Evolutionary conservation across 2,888 invertebrate species (phyloP).

Genomic region (Macaria notata): DNA sequence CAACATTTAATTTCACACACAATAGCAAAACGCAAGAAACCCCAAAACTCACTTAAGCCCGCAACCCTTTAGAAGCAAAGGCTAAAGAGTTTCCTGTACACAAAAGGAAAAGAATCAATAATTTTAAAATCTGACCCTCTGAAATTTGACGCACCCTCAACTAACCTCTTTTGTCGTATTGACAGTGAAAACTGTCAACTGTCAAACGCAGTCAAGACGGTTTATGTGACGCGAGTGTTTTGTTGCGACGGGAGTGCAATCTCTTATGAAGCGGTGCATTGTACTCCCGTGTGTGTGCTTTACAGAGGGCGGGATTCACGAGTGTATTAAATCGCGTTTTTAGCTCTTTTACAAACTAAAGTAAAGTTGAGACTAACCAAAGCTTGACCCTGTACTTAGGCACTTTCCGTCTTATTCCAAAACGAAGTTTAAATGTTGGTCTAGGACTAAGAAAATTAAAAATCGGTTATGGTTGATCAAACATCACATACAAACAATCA

Average conservation of each 20-base stretch:
- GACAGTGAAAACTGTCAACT: constrained; percentile 80
- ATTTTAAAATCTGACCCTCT: constrained; percentile 66
- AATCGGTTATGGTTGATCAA: too few relatives aligned
- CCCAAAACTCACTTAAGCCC: constrained; percentile 33
- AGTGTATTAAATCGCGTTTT: too few relatives aligned
- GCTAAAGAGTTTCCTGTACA: constrained; percentile 40
- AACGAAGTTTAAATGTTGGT: too few relatives aligned
- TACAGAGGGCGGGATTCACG: constrained; percentile 32
- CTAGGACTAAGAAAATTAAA: too few relatives aligned
- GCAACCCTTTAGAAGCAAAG: constrained; percentile 57
- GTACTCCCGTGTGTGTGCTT: constrained; percentile 36
- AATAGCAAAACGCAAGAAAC: constrained; percentile 33
- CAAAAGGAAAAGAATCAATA: constrained; percentile 63
- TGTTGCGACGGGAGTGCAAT: constrained; percentile 45
- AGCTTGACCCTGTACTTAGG: too few relatives aligned
- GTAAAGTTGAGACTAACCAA: too few relatives aligned
- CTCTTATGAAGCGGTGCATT: constrained; percentile 21
- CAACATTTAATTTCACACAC: constrained; percentile 19
- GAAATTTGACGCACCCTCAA: constrained; percentile 74
- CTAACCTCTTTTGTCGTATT: constrained; percentile 71
- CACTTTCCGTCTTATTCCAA: too few relatives aligned
- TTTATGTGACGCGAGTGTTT: constrained; percentile 78
- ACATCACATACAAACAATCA: too few relatives aligned
- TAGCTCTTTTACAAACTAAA: too few relatives aligned
- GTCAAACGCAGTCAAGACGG: constrained; percentile 78